phyloP scores from a whole-genome alignment of 1,140 invertebrate species.

The Dryas iulia region DNA sequence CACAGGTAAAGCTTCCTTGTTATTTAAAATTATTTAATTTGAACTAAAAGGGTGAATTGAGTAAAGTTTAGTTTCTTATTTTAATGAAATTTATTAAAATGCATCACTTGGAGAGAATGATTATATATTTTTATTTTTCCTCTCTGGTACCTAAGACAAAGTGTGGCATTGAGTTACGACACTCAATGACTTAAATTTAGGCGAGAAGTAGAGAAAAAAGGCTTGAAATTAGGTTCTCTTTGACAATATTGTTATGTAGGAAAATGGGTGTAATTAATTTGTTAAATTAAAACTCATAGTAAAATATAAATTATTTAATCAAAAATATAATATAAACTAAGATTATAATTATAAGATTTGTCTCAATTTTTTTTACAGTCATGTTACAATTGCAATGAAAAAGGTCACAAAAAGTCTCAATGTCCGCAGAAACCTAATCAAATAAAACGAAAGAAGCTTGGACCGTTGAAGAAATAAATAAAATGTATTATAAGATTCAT shows the following conservation, averaged over 20 bases:
- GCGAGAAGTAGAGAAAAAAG: no score
- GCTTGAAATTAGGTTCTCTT: no score
- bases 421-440: conserved; percentile 50
- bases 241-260: no score
- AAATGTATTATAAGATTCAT: conserved; percentile 10
- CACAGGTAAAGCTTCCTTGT: conserved; percentile 48
- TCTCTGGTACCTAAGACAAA: no score
- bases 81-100: no score
- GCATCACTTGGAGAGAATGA: no score
- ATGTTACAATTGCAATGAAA: conserved; percentile 70
- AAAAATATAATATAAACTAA: neutral
- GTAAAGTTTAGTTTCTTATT: no score
- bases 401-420: conserved; percentile 67
- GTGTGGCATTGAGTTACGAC: no score
- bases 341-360: no score
- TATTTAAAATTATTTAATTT: neutral
- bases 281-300: neutral
- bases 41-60: no score
- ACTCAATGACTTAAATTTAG: no score
- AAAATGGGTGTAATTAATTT: no score
- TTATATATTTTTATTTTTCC: neutral
- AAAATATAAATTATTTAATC: conserved; percentile 5
- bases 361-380: conserved; percentile 67
- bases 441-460: conserved; percentile 50
- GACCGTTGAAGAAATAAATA: conserved; percentile 17